phyloP scores from a whole-genome alignment of 2,797 vertebrate species.

The Hozukius guyotensis region DNA sequence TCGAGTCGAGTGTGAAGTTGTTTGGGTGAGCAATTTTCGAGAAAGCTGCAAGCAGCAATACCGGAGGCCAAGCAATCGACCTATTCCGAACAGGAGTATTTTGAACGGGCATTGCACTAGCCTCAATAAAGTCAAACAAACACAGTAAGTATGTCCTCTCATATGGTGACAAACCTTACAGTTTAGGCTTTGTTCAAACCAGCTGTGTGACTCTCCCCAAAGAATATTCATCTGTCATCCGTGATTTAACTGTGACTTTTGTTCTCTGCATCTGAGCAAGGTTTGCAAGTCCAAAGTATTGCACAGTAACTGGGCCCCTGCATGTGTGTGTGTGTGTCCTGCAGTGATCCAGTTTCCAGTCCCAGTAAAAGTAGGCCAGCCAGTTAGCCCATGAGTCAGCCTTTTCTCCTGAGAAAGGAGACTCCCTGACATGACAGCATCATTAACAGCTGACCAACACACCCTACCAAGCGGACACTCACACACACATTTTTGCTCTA shows the following conservation, averaged over 20 bases:
- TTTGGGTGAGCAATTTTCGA: neutral
- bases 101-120: neutral
- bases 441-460: constrained; percentile 75
- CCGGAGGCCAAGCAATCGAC: neutral
- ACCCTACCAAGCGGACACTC: constrained; percentile 41
- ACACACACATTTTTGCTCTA: constrained; percentile 2
- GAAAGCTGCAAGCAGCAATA: neutral
- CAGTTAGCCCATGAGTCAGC: constrained; percentile 65
- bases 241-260: neutral
- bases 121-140: neutral
- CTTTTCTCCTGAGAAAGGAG: constrained; percentile 71
- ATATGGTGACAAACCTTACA: neutral
- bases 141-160: neutral
- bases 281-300: constrained; percentile 22
- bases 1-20: neutral
- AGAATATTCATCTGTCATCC: constrained; percentile 16
- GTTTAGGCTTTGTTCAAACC: neutral
- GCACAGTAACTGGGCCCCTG: constrained; percentile 7
- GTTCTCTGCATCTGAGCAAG: constrained; percentile 25
- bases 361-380: constrained; percentile 73
- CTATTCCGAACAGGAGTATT: neutral
- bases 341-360: constrained; percentile 55
- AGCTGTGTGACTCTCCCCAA: neutral
- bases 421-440: constrained; percentile 74
- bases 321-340: constrained; percentile 4